Percentiles rank a stretch among this genome's conserved stretches.
Conservation (phyloP, 2,113 vertebrate genomes). For the Leptocoma aspasia region DNA sequence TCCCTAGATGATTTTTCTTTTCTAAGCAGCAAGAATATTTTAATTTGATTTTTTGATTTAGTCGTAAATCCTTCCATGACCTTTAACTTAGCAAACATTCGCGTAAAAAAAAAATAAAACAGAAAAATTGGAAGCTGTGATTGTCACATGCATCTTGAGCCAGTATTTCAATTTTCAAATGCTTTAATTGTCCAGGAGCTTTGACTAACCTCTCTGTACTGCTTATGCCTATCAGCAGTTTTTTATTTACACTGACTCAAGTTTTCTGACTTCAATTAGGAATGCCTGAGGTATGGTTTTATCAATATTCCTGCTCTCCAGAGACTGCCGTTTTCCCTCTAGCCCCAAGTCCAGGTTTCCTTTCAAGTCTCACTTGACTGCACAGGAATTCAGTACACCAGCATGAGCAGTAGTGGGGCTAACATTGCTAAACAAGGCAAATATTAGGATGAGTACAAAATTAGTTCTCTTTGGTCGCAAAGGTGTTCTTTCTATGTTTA, state of each 20-base stretch:
- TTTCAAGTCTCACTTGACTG: background rate
- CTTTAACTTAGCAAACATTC: background rate
- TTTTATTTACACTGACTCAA: background rate
- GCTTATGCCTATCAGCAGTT: background rate
- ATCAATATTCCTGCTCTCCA: background rate
- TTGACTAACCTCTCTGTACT: background rate
- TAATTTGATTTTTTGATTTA: background rate
- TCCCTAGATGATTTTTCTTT: background rate
- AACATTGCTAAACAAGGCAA: background rate
- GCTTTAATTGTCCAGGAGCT: background rate
- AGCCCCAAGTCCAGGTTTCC: background rate
- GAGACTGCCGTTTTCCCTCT: background rate
- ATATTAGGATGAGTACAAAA: background rate
- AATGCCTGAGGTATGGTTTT: background rate
- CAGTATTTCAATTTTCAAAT: background rate
- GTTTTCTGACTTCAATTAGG: background rate
- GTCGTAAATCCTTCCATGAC: background rate
- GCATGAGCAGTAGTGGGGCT: background rate
- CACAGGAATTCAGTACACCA: background rate
- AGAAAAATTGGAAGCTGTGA: background rate
- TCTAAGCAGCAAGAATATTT: background rate
- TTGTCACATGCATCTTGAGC: background rate
- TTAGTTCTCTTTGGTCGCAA: background rate
- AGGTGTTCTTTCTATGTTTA: background rate
- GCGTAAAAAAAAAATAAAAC: background rate